Percentiles rank a stretch among this genome's conserved stretches.
phyloP scores from a whole-genome alignment of 2,888 invertebrate species.

The Drosophila prolongata region DNA sequence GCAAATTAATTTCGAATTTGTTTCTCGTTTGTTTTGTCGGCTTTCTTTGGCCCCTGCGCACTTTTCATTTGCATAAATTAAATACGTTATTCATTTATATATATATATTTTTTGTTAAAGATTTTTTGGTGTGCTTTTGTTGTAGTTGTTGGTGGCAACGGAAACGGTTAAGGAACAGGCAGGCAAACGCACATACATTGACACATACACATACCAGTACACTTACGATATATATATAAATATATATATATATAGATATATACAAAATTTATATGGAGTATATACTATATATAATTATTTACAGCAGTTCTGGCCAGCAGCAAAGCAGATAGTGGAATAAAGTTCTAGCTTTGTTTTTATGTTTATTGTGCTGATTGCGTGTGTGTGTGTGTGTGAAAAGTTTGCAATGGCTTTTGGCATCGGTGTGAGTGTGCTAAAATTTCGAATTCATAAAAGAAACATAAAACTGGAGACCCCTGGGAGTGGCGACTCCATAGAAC shows the following conservation, averaged over 20 bases:
- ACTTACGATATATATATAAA: neutral
- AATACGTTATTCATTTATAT: slow-evolving; percentile 11
- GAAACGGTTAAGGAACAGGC: slow-evolving; percentile 47
- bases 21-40: slow-evolving; percentile 45
- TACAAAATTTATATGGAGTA: slow-evolving; percentile 1
- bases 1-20: slow-evolving; percentile 71
- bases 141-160: slow-evolving; percentile 30
- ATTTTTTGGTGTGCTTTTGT: slow-evolving; percentile 4
- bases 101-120: slow-evolving; percentile 5
- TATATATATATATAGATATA: neutral
- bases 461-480: slow-evolving; percentile 27
- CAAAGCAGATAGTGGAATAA: slow-evolving; percentile 38
- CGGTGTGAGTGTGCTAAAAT: slow-evolving; percentile 15
- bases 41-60: slow-evolving; percentile 37
- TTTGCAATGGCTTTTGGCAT: slow-evolving; percentile 19
- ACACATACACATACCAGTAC: slow-evolving; percentile 37
- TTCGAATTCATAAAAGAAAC: slow-evolving; percentile 16
- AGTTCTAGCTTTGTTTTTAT: slow-evolving; percentile 26
- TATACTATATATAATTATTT: slow-evolving; percentile 18
- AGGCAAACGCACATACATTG: slow-evolving; percentile 31
- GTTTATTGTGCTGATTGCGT: slow-evolving; percentile 19
- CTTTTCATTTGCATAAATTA: slow-evolving; percentile 69
- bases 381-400: slow-evolving; percentile 17
- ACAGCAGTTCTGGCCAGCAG: slow-evolving; percentile 32
- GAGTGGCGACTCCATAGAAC: slow-evolving; percentile 2